Percentiles rank a stretch among this genome's conserved stretches.
These are phyloP conservation scores for Xenopus laevis DNA, from an alignment of 2,113 vertebrate genomes.

Conservation along the genomic window DNA sequence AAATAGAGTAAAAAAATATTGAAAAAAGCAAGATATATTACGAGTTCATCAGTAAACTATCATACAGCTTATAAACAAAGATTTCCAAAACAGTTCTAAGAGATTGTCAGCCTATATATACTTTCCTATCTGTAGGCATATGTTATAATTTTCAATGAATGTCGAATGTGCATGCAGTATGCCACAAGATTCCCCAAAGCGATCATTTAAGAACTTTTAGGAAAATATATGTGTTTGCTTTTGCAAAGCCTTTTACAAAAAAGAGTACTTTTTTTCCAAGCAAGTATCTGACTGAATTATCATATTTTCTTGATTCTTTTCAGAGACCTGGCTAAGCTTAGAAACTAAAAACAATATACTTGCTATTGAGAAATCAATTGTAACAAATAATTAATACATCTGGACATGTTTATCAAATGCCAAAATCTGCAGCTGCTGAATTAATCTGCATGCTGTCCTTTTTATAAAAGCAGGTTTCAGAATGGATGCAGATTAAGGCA, in stretches of 20 bases:
- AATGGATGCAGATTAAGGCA: too few species aligned
- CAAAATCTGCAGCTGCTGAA: too few species aligned
- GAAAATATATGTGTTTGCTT: slow-evolving; percentile 31
- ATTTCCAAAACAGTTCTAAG: slow-evolving; percentile 37
- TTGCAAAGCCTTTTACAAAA: not conserved
- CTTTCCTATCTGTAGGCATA: slow-evolving; percentile 38
- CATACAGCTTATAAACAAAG: slow-evolving; percentile 35
- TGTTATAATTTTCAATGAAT: slow-evolving; percentile 34
- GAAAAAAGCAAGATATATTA: slow-evolving; percentile 42
- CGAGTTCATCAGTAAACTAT: slow-evolving; percentile 37
- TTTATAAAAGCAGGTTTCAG: too few species aligned
- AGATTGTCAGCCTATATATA: slow-evolving; percentile 32
- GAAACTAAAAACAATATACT: too few species aligned
- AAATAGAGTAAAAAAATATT: too few species aligned
- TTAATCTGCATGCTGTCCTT: too few species aligned
- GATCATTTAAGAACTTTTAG: slow-evolving; percentile 40
- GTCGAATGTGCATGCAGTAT: slow-evolving; percentile 28
- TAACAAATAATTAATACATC: too few species aligned
- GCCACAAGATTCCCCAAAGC: slow-evolving; percentile 37
- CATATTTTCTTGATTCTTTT: not conserved
- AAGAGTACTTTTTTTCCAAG: slow-evolving; percentile 21
- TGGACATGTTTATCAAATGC: too few species aligned
- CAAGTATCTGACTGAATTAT: slow-evolving; percentile 7
- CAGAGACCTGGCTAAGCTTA: too few species aligned
- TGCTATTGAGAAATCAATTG: too few species aligned